phyloP scores from a whole-genome alignment of 1,140 invertebrate species.

The Dendroctonus ponderosae region DNA sequence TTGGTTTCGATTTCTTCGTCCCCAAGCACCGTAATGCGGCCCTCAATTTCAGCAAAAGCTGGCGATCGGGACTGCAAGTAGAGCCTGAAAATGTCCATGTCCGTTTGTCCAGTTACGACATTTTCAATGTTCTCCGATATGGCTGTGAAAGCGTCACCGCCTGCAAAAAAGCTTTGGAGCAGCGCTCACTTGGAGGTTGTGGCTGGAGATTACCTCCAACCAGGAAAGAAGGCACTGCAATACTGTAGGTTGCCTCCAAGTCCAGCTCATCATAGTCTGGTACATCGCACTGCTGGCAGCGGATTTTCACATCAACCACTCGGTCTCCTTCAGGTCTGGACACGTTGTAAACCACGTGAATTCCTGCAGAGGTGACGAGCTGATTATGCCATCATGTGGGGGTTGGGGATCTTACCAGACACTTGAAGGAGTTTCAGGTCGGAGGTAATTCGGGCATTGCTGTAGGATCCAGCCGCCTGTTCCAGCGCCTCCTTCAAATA shows the following conservation, averaged over 20 bases:
- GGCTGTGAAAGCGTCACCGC: constrained; percentile 62
- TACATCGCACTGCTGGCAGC: constrained; percentile 65
- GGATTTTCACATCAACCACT: constrained; percentile 57
- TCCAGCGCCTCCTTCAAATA: constrained; percentile 56
- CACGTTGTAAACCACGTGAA: constrained; percentile 56
- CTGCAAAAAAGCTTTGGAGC: constrained; percentile 46
- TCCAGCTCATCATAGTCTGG: constrained; percentile 61
- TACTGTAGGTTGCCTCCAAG: constrained; percentile 57
- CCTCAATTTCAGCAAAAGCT: constrained; percentile 48
- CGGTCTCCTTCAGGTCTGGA: constrained; percentile 57
- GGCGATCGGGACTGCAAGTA: constrained; percentile 48
- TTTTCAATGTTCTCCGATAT: constrained; percentile 43
- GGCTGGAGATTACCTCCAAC: constrained; percentile 39
- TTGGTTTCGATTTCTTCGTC: constrained; percentile 17
- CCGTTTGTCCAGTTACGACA: constrained; percentile 34
- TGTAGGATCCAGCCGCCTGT: constrained; percentile 41
- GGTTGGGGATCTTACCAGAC: constrained; percentile 47
- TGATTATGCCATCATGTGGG: not conserved
- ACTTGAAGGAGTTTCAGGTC: constrained; percentile 53
- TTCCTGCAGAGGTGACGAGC: constrained; percentile 32
- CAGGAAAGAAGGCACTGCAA: constrained; percentile 64
- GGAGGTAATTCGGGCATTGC: constrained; percentile 47
- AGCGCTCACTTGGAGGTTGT: not conserved
- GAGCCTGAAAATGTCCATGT: constrained; percentile 43
- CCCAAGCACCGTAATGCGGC: constrained; percentile 43